A percentile compares a stretch with the other conserved stretches of the same genome.
Evolutionary conservation across 2,797 vertebrate species (phyloP).

Genomic region (Etheostoma perlongum): DNA sequence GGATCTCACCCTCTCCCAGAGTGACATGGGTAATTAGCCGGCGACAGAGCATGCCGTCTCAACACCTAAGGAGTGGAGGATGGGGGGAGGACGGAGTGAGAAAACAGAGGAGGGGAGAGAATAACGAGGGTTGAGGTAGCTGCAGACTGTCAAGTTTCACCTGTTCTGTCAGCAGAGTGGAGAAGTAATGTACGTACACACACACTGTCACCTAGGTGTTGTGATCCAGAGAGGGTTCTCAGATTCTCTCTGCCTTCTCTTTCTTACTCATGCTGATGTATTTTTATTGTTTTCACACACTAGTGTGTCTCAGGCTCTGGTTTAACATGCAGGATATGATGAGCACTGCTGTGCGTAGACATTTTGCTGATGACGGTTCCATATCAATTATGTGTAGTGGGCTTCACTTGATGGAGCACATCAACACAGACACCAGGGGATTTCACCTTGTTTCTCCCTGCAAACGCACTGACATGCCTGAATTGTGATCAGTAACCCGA

Average conservation of each 20-base stretch:
- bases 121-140: slow-evolving; percentile 12
- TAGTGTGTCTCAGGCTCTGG: not conserved
- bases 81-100: not conserved
- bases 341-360: not conserved
- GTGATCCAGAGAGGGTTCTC: slow-evolving; percentile 45
- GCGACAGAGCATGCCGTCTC: slow-evolving; percentile 49
- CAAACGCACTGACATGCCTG: slow-evolving; percentile 16
- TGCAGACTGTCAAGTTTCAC: slow-evolving; percentile 44
- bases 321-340: slow-evolving; percentile 17
- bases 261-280: not conserved
- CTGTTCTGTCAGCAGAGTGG: slow-evolving; percentile 33
- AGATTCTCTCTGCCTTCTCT: not conserved
- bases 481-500: slow-evolving; percentile 20
- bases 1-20: slow-evolving; percentile 56
- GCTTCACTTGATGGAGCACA: slow-evolving; percentile 16
- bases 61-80: slow-evolving; percentile 49
- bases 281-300: not conserved
- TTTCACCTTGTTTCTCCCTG: slow-evolving; percentile 24
- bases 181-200: slow-evolving; percentile 13
- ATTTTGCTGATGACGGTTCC: slow-evolving; percentile 13
- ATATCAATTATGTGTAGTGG: slow-evolving; percentile 7
- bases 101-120: slow-evolving; percentile 3
- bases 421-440: slow-evolving; percentile 23
- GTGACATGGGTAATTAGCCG: slow-evolving; percentile 69
- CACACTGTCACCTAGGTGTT: slow-evolving; percentile 18